Evolutionary conservation across 2,113 vertebrate genomes (phyloP).

Genomic region (Emydura subglobosa): DNA sequence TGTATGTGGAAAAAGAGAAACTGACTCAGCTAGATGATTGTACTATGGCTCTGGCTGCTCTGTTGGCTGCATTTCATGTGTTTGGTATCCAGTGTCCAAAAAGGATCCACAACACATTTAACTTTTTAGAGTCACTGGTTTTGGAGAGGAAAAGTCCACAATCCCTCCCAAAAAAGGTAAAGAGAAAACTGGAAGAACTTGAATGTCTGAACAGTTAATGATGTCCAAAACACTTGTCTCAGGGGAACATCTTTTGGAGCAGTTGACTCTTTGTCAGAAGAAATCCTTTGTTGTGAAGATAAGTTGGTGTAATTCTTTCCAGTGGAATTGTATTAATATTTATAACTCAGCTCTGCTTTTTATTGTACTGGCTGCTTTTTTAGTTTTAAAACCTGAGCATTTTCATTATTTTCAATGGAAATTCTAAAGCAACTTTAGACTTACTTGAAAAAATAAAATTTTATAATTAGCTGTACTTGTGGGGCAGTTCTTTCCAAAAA

Average conservation of each 20-base stretch:
- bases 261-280: background rate
- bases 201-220: background rate
- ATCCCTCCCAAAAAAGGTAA: background rate
- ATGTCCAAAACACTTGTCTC: background rate
- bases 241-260: background rate
- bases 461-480: background rate
- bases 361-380: background rate
- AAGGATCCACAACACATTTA: slow-evolving; percentile 69
- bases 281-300: background rate
- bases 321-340: background rate
- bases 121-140: slow-evolving; percentile 74
- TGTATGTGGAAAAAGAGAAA: slow-evolving; percentile 73
- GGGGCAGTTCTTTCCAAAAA: background rate
- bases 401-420: slow-evolving; percentile 31
- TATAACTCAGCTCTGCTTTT: background rate
- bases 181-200: background rate
- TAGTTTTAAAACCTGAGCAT: background rate
- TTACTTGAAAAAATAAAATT: slow-evolving; percentile 1
- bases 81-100: slow-evolving; percentile 61
- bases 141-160: slow-evolving; percentile 59
- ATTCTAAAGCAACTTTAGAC: background rate
- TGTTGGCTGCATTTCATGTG: slow-evolving; percentile 72
- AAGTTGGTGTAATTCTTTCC: background rate
- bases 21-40: slow-evolving; percentile 67
- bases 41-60: slow-evolving; percentile 50